These are phyloP conservation scores for Sebastes alutus DNA, from an alignment of 2,797 vertebrate genomes.

Conservation along the genomic window DNA sequence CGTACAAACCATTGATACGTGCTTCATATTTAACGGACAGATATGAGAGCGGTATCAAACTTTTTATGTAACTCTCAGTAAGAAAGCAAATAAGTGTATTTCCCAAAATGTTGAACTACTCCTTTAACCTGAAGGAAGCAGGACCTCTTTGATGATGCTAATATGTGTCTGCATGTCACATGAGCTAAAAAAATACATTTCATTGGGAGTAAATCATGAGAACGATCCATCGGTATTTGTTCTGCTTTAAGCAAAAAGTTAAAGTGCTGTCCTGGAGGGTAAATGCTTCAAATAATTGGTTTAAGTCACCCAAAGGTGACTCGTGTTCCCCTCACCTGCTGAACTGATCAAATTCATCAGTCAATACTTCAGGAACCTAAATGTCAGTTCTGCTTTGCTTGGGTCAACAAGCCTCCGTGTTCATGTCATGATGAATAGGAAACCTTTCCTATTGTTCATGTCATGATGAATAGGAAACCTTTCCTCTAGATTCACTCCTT, in stretches of 20 bases:
- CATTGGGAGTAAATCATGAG: neutral
- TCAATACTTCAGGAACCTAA: neutral
- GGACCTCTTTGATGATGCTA: neutral
- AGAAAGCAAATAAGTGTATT: neutral
- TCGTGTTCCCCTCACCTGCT: neutral
- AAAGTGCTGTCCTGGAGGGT: neutral
- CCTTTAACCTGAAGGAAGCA: neutral
- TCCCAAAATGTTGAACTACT: neutral
- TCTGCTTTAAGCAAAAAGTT: neutral
- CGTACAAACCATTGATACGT: too few species aligned
- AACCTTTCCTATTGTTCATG: neutral
- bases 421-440: slow-evolving; percentile 2
- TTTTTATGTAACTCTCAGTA: too few species aligned
- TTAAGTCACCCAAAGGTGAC: neutral
- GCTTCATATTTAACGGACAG: neutral
- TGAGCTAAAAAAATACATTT: neutral
- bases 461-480: slow-evolving; percentile 4
- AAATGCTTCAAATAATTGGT: neutral
- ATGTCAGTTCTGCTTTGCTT: neutral
- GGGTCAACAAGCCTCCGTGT: neutral
- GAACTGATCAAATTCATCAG: neutral
- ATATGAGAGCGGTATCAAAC: neutral
- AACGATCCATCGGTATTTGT: neutral
- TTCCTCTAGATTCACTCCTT: neutral
- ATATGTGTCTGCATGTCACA: neutral